phyloP scores from a whole-genome alignment of 1,140 invertebrate species.

The Platyscapa corneri region DNA sequence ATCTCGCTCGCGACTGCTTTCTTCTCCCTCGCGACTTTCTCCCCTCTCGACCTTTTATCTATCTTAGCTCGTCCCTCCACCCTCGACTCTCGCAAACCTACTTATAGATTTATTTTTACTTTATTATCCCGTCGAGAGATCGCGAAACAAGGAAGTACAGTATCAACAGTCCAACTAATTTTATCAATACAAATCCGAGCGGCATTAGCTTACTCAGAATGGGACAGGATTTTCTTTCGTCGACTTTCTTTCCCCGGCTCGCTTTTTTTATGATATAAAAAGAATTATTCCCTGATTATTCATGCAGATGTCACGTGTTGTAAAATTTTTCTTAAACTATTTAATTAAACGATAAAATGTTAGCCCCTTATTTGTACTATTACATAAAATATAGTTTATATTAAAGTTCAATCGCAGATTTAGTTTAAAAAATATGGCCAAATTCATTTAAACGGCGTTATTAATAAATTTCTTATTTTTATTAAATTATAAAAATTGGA shows the following conservation, averaged over 20 bases:
- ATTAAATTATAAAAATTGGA: no score
- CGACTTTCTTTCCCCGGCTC: not conserved
- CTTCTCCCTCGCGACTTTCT: not conserved
- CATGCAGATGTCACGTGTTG: no score
- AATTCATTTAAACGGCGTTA: no score
- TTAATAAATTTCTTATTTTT: no score
- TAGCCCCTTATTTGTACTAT: no score
- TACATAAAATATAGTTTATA: no score
- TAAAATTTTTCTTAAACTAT: no score
- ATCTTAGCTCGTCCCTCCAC: not conserved
- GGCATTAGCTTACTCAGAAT: not conserved
- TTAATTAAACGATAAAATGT: no score
- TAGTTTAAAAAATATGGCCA: no score
- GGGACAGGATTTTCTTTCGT: not conserved
- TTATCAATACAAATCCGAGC: slow-evolving; percentile 9
- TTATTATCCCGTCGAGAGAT: slow-evolving; percentile 32
- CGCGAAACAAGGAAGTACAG: slow-evolving; percentile 12
- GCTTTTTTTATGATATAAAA: no score
- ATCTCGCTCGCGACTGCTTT: slow-evolving; percentile 51
- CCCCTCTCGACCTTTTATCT: not conserved
- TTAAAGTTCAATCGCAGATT: no score
- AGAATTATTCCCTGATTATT: no score
- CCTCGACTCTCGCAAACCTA: not conserved
- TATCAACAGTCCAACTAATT: slow-evolving; percentile 6
- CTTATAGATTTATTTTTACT: not conserved